Evolutionary conservation across 2,797 vertebrate genomes (phyloP).

Genomic region (Neosilurus mollespiculum): DNA sequence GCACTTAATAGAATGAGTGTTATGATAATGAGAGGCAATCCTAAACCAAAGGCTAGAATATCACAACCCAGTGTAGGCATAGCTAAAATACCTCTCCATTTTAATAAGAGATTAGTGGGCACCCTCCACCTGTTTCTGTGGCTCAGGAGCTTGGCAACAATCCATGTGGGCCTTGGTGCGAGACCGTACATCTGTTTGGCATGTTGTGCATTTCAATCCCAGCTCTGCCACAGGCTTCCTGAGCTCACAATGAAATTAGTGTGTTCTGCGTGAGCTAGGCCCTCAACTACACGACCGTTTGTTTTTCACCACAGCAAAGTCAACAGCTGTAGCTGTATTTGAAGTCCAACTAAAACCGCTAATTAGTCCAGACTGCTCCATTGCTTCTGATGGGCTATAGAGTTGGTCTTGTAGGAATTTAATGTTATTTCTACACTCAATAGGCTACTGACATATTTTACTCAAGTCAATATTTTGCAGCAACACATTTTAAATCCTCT

Average conservation of each 20-base stretch:
- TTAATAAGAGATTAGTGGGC: slow-evolving; percentile 83
- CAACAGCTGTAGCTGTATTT: slow-evolving; percentile 67
- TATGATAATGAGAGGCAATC: slow-evolving; percentile 63
- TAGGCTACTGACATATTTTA: slow-evolving; percentile 18
- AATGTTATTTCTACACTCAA: slow-evolving; percentile 25
- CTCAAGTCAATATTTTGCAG: slow-evolving; percentile 19
- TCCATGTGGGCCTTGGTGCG: slow-evolving; percentile 49
- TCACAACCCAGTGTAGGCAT: slow-evolving; percentile 75
- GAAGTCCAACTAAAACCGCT: slow-evolving; percentile 60
- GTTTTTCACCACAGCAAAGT: slow-evolving; percentile 64
- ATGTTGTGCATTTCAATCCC: slow-evolving; percentile 76
- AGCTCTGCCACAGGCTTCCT: slow-evolving; percentile 63
- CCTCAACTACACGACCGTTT: slow-evolving; percentile 62
- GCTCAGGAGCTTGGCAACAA: slow-evolving; percentile 77
- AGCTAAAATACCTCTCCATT: slow-evolving; percentile 82
- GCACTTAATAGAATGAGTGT: slow-evolving; percentile 34
- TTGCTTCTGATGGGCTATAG: slow-evolving; percentile 12
- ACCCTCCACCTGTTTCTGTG: slow-evolving; percentile 85
- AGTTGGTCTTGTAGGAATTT: neutral
- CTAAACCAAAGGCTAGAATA: slow-evolving; percentile 67
- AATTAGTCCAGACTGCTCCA: slow-evolving; percentile 28
- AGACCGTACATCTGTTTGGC: slow-evolving; percentile 78
- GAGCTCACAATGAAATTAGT: slow-evolving; percentile 74
- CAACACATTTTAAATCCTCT: slow-evolving; percentile 24
- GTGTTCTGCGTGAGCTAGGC: slow-evolving; percentile 68